Percentiles rank a stretch among this genome's conserved stretches.
These are phyloP conservation scores for Callyntrura guangdongensis DNA, from an alignment of 2,888 invertebrate genomes.

Conservation along the genomic window DNA sequence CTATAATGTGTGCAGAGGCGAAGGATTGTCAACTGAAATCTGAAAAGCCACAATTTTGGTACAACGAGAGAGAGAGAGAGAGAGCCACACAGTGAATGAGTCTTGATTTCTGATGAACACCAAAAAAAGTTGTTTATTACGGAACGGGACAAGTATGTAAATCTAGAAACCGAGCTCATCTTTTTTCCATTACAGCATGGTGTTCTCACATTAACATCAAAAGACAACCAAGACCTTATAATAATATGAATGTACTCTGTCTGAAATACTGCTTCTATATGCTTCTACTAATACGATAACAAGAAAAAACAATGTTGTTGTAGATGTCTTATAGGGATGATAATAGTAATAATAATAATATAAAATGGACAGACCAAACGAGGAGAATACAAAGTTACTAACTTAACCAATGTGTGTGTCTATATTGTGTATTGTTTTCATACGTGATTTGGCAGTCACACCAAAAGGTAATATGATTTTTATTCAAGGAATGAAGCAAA, in stretches of 20 bases:
- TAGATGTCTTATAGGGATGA: background rate
- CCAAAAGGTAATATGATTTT: slow-evolving; percentile 69
- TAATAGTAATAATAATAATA: background rate
- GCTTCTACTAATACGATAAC: background rate
- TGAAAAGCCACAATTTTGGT: slow-evolving; percentile 70
- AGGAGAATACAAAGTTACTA: background rate
- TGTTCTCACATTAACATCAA: slow-evolving; percentile 77
- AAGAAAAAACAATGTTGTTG: slow-evolving; percentile 4
- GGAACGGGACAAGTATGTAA: slow-evolving; percentile 77
- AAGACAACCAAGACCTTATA: slow-evolving; percentile 47
- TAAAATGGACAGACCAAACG: slow-evolving; percentile 2
- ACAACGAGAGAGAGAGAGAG: background rate
- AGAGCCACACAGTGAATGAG: slow-evolving; percentile 54
- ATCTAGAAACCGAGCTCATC: slow-evolving; percentile 78
- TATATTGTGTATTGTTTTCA: slow-evolving; percentile 45
- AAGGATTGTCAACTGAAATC: slow-evolving; percentile 75
- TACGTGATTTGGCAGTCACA: slow-evolving; percentile 69
- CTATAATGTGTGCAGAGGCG: slow-evolving; percentile 39
- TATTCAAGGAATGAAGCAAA: slow-evolving; percentile 63
- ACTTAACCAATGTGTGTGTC: too few relatives aligned
- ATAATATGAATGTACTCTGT: slow-evolving; percentile 1
- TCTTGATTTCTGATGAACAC: slow-evolving; percentile 67
- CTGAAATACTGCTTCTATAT: background rate
- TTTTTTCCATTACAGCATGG: slow-evolving; percentile 76
- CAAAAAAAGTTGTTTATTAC: slow-evolving; percentile 75